These are phyloP conservation scores for Galleria mellonella DNA, from an alignment of 1,140 invertebrate genomes.

Conservation along the genomic window DNA sequence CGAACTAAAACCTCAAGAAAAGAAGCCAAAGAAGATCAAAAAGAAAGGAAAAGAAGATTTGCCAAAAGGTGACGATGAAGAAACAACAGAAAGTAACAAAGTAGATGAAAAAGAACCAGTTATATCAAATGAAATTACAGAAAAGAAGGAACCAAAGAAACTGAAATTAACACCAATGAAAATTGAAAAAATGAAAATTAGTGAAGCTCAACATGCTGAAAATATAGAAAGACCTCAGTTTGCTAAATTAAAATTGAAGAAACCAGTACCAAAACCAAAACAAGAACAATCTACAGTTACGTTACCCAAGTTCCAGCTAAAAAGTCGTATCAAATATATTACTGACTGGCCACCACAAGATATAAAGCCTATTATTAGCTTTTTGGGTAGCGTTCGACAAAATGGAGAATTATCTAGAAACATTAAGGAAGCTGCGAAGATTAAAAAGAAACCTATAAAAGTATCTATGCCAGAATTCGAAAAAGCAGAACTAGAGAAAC, in stretches of 20 bases:
- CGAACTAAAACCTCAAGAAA: background rate
- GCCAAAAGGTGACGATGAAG: slow-evolving; percentile 1
- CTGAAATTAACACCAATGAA: slow-evolving; percentile 40
- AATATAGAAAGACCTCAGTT: slow-evolving; percentile 73
- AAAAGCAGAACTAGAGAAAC: slow-evolving; percentile 75
- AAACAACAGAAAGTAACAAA: background rate
- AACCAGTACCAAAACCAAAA: slow-evolving; percentile 67
- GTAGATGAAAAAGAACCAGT: slow-evolving; percentile 5
- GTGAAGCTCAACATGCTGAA: slow-evolving; percentile 59
- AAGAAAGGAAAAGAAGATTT: slow-evolving; percentile 2
- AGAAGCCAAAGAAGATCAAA: slow-evolving; percentile 12
- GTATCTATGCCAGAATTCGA: slow-evolving; percentile 67
- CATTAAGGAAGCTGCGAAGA: slow-evolving; percentile 78
- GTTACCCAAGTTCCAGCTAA: slow-evolving; percentile 79
- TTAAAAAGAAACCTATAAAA: slow-evolving; percentile 77
- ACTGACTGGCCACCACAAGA: slow-evolving; percentile 77
- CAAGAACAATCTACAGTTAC: slow-evolving; percentile 61
- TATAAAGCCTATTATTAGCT: slow-evolving; percentile 65
- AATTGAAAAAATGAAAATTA: slow-evolving; percentile 48
- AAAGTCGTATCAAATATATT: slow-evolving; percentile 77
- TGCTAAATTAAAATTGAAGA: slow-evolving; percentile 77
- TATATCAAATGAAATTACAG: slow-evolving; percentile 7
- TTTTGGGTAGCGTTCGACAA: slow-evolving; percentile 75
- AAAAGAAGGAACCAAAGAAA: slow-evolving; percentile 48
- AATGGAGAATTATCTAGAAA: slow-evolving; percentile 81